Conservation (phyloP, 2,797 vertebrate genomes). For the Galagoides demidoff region DNA sequence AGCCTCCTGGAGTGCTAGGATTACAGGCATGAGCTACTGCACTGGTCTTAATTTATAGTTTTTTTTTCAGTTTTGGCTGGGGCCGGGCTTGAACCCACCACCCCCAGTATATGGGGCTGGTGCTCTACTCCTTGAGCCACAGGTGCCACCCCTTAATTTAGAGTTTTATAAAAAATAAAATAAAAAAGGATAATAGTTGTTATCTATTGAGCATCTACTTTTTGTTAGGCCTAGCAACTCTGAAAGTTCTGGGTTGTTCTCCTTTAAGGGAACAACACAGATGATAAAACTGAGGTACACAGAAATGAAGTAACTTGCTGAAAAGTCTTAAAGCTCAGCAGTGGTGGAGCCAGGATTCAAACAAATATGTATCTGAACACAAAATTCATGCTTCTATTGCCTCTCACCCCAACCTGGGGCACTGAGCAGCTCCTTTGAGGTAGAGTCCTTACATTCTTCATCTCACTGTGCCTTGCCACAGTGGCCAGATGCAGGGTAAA, state of each 20-base stretch:
- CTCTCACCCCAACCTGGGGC: not conserved
- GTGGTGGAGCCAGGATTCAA: not conserved
- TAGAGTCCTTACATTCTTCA: not conserved
- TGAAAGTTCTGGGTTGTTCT: constrained; percentile 33
- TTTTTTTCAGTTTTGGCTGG: too few species aligned
- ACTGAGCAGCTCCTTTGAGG: not conserved
- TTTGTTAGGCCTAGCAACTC: constrained; percentile 45
- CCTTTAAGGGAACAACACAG: constrained; percentile 12
- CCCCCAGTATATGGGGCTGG: too few species aligned
- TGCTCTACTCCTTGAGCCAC: too few species aligned
- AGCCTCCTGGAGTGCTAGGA: too few species aligned
- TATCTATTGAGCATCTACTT: constrained; percentile 34
- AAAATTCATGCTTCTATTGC: not conserved
- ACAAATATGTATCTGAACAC: not conserved
- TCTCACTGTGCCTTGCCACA: not conserved
- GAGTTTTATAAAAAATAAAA: too few species aligned
- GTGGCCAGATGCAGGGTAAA: constrained; percentile 2
- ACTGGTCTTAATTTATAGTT: too few species aligned
- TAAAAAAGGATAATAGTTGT: not conserved
- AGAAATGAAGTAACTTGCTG: constrained; percentile 41
- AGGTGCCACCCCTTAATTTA: too few species aligned
- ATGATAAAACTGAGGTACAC: constrained; percentile 40
- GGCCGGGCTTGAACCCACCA: too few species aligned
- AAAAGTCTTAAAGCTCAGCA: constrained; percentile 20
- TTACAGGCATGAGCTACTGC: too few species aligned